phyloP scores from a whole-genome alignment of 2,113 vertebrate species.

The Ploceus nigricollis region DNA sequence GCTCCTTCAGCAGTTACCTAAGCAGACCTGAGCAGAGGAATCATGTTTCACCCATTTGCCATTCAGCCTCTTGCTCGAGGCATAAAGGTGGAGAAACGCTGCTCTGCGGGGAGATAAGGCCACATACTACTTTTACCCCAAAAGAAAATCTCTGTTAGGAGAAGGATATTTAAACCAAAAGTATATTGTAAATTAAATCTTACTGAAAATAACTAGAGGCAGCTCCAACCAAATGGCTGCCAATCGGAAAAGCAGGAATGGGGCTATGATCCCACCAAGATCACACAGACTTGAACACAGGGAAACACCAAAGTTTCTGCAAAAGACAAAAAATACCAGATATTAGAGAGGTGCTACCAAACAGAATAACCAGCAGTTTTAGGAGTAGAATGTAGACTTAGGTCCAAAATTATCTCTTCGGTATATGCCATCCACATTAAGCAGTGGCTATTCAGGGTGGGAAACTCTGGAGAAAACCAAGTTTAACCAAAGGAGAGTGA shows the following conservation, averaged over 20 bases:
- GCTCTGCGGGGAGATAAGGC: background rate
- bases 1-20: background rate
- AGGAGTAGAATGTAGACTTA: background rate
- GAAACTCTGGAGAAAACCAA: background rate
- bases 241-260: conserved; percentile 88
- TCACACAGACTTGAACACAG: conserved; percentile 90
- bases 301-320: conserved; percentile 89
- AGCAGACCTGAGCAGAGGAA: background rate
- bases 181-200: background rate
- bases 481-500: background rate
- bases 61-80: background rate
- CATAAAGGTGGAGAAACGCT: background rate
- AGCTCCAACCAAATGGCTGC: conserved; percentile 87
- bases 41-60: background rate
- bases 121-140: background rate
- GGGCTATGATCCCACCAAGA: conserved; percentile 86
- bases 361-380: background rate
- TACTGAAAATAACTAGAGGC: conserved; percentile 92
- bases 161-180: background rate
- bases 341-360: background rate
- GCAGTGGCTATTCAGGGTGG: background rate
- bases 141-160: background rate
- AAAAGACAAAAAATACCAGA: background rate
- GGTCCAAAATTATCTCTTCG: background rate
- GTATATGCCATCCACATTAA: background rate